Base-by-base conservation (phyloP, 2,797 vertebrate genomes). In the Sebastes minor region DNA sequence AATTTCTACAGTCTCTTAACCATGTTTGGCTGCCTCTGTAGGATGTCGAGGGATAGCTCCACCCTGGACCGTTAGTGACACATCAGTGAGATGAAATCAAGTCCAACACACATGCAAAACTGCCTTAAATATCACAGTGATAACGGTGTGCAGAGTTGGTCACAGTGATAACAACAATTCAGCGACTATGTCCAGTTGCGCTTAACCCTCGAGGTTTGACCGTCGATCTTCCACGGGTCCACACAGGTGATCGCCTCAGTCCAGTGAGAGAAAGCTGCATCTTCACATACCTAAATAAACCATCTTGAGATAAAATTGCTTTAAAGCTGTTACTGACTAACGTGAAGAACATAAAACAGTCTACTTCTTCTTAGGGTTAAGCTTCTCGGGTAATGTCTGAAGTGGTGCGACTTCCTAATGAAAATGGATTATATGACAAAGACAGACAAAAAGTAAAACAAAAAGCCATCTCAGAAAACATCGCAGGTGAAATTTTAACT, bases 71-170 rank as follows among this genome's bases (percentile, higher is more conserved):
- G 55, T 77, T 35, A 70, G 63, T 80, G 82, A 90, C 71, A 90
- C 71, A 78, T 79, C 46, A 75, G 67, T 79, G 42, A 89, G 35
- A 91, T 63, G 68, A 91, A 76, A 78, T 57, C 52, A 78, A 63
- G 53, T 74, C 59, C 62, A 75, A 83, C 57, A 81, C 61, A 74
- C 35, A 79, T 32, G 53, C 27, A 74, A 49, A 74, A 78, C 32
- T 65, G 46, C 71, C 76, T 57, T 27, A 27, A 75, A 82, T 82
- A 71, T 94, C 93, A 95, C 93, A 94, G 93, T 94, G 93, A 86
- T 84, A 80, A 35, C 32, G 92, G 93, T 91, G 82, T 76, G 80
- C 38, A 84, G 76, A 74, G 78, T 18, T 76, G 38, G 60, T 83
- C 74, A 86, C 80, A 85, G 71, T 63, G n/a, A 72, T 11, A 82